Base-by-base conservation (phyloP, 2,113 vertebrate genomes). In the Agapornis roseicollis region DNA sequence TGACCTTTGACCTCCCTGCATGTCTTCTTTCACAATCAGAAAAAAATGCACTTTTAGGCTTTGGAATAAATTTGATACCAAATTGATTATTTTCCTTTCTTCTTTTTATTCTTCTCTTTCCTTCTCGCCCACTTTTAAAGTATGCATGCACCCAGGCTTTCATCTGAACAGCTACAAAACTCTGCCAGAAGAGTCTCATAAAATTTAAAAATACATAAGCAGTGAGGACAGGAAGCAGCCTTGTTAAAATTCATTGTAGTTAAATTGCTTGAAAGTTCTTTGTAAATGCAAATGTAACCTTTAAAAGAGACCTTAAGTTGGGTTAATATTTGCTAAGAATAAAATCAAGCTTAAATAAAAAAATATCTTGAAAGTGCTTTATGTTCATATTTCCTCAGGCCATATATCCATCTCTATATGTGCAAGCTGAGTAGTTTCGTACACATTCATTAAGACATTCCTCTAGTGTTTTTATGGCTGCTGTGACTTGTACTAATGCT, bases 21-120 rank as follows among this genome's bases (percentile, higher is more conserved):
- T 99, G 99, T 99, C 99, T 99, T 98, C 98, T 98, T 99, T 99
- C 98, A 98, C 98, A 99, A 98, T 99, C 98, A 98, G 98, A 97
- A 96, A 98, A 97, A 98, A 98, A 98, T 98, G 97, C 98, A 98
- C 98, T 98, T 98, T 98, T 98, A 95, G 95, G 97, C 98, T 98
- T 98, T 96, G 97, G 98, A 99, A 99, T 99, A 99, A 98, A 99
- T 99, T 98, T 98, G 98, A 98, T 99, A 98, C 98, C 98, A 98
- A 98, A 98, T 98, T 98, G 98, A 99, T 99, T 99, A 98, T 98
- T 98, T 98, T 98, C 81, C 91, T 97, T 97, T 97, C 93, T 97
- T 96, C 92, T 86, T 95, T 92, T 85, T 97, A 85, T 42, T 96
- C 95, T 86, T 96, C 81, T 65, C 92, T 80, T 66, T 93, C 53